Evolutionary conservation across 2,113 vertebrate species (phyloP).

Genomic region (Corythaeola cristata): DNA sequence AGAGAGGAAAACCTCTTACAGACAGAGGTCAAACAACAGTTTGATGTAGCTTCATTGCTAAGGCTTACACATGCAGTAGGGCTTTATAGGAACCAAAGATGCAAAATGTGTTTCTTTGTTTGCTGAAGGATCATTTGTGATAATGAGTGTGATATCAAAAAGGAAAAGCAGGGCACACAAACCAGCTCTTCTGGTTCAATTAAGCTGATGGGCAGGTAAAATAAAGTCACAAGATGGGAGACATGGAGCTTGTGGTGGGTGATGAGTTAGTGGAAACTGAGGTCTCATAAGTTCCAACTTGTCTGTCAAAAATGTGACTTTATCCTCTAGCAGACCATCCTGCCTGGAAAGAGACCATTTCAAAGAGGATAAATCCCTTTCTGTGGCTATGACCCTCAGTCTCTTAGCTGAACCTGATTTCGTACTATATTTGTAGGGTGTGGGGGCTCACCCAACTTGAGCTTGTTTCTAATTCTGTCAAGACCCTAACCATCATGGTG

Average conservation of each 20-base stretch:
- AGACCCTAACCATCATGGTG: neutral
- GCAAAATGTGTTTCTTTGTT: neutral
- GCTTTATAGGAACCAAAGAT: slow-evolving; percentile 15
- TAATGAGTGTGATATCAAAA: neutral
- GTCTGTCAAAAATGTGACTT: neutral
- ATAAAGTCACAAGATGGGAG: neutral
- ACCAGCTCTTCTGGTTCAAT: neutral
- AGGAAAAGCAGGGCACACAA: neutral
- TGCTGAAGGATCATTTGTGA: neutral
- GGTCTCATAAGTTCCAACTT: neutral
- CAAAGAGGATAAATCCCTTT: neutral
- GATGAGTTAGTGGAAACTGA: neutral
- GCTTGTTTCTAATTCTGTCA: neutral
- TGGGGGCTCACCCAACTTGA: neutral
- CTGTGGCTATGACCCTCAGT: neutral
- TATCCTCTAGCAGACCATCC: neutral
- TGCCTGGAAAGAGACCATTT: neutral
- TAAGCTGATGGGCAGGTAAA: slow-evolving; percentile 10
- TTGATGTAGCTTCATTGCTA: slow-evolving; percentile 25
- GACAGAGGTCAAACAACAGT: slow-evolving; percentile 26
- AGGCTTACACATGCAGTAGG: neutral
- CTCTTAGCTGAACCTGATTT: neutral
- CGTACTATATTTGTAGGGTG: neutral
- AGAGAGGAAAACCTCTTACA: slow-evolving; percentile 21
- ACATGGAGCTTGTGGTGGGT: neutral